phyloP scores from a whole-genome alignment of 2,113 vertebrate species.

The Pampusana beccarii region DNA sequence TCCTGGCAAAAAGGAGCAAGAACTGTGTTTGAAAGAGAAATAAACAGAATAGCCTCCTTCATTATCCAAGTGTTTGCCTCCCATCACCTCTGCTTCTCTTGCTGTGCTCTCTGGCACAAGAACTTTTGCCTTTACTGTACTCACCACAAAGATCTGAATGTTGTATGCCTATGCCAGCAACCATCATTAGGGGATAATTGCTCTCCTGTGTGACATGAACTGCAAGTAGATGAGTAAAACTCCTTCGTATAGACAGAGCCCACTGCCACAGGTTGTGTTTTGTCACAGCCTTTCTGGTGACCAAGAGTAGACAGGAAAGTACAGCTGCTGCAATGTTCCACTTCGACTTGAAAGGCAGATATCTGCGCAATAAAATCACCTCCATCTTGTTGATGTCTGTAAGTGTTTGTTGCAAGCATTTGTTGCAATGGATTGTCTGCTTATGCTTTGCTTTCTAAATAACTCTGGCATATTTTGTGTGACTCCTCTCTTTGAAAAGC shows the following conservation, averaged over 20 bases:
- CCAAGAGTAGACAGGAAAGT: neutral
- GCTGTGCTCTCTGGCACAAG: neutral
- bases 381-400: neutral
- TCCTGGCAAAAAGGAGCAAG: neutral
- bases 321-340: neutral
- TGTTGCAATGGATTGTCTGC: neutral
- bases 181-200: neutral
- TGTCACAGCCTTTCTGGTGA: neutral
- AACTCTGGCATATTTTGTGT: neutral
- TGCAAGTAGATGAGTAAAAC: neutral
- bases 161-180: neutral
- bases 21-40: neutral
- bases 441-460: neutral
- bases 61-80: neutral
- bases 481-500: neutral
- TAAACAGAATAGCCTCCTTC: neutral
- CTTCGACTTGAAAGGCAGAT: neutral
- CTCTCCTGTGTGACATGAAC: neutral
- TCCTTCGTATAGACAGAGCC: neutral
- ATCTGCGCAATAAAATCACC: rapidly evolving
- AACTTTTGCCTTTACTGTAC: neutral
- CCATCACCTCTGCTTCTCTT: neutral
- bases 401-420: neutral
- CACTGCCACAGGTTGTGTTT: neutral
- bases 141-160: neutral